phyloP scores from a whole-genome alignment of 2,113 vertebrate genomes.

The Cinclus mexicanus region DNA sequence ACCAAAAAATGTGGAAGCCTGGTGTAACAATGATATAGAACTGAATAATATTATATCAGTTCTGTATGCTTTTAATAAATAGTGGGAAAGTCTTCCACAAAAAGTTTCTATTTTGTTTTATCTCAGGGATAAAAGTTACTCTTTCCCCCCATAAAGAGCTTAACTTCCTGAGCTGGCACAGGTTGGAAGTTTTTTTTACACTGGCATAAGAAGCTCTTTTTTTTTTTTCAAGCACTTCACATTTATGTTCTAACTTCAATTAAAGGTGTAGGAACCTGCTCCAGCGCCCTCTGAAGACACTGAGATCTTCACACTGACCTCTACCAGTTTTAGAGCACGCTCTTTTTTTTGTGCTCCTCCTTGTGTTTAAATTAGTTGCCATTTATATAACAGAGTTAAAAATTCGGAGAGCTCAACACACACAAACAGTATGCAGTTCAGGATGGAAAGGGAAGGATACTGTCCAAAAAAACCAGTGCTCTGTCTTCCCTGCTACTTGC shows the following conservation, averaged over 20 bases:
- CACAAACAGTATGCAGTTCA: neutral
- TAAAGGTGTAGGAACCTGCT: neutral
- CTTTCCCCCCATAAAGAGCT: neutral
- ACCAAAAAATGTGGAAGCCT: neutral
- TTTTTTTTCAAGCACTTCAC: neutral
- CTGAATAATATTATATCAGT: neutral
- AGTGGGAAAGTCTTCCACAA: neutral
- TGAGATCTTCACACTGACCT: neutral
- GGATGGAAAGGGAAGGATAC: neutral
- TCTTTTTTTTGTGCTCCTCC: neutral
- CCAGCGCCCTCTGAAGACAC: neutral
- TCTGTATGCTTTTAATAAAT: neutral
- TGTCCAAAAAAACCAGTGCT: neutral
- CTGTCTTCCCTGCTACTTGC: neutral
- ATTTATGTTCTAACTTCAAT: neutral
- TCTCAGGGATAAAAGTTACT: neutral
- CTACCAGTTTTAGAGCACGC: rapidly evolving
- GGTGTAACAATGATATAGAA: neutral
- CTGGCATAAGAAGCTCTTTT: neutral
- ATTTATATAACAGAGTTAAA: neutral
- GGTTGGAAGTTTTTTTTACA: neutral
- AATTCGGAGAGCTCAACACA: neutral
- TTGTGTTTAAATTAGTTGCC: neutral
- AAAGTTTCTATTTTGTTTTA: neutral
- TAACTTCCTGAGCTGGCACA: neutral